Base-by-base conservation (phyloP, 1,140 invertebrate genomes). In the Drosophila quadrilineata region DNA sequence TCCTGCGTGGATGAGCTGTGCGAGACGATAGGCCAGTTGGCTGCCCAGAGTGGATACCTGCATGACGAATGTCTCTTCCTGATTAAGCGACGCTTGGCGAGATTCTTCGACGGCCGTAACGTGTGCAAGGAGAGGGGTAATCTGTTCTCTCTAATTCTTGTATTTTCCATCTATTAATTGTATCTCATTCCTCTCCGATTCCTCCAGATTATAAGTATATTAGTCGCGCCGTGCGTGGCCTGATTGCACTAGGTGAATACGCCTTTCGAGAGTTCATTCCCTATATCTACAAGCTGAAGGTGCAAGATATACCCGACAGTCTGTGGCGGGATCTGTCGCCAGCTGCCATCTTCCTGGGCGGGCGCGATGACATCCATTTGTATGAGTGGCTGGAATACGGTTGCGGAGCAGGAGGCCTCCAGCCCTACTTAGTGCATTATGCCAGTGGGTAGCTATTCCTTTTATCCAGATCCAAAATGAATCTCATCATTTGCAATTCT, bases 211-310 rank as follows among this genome's bases (percentile, higher is more conserved):
- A 72, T 8, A 71, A 72, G 22, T 89, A 87, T 36, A 68, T 90
- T 6, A 86, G 79, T 28, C 60, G 89, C 9, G 71, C 79, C 3
- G 16, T 88, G 3, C 66, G 86, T 6, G 88, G 82, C 3, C 53
- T 90, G 0, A 66, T 88, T 31, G 70, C 84, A 2, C n/a, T 90
- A 6, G 89, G 88, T 0, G 89, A 89, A 50, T 89, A 75, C 49
- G 87, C 88, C 3, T 89, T 90, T 19, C 82, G 89, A 0, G 89
- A 90, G 53, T 84, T 89, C 28, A 88, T 88, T 35, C 86, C 87
- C 0, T 90, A 75, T 36, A 76, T 87, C n/a, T 85, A 88, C 29
- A 86, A 88, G 41, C 45, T 90, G 5, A 67, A 74, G 14, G 54
- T 52, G 0, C 58, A 69, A 10, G 50, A 66, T 33, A 59, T 88